phyloP scores from a whole-genome alignment of 2,888 invertebrate species.

The Teinopalpus imperialis region DNA sequence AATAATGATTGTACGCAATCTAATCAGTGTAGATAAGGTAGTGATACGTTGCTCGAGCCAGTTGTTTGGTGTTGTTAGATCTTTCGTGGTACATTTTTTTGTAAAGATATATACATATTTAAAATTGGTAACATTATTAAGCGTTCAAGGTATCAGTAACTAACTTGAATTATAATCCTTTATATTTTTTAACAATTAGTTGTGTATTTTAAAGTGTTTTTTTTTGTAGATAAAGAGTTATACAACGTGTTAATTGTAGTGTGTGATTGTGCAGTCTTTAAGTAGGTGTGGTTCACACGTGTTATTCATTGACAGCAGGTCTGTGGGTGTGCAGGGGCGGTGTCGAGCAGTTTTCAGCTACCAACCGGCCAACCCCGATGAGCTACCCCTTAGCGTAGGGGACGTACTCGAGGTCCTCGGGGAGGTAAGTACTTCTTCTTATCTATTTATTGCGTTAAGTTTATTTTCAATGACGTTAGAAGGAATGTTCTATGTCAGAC shows the following conservation, averaged over 20 bases:
- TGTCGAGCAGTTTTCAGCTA: constrained; percentile 95
- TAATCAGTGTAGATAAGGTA: constrained; percentile 61
- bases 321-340: constrained; percentile 77
- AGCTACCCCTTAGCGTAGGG: constrained; percentile 92
- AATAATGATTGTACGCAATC: constrained; percentile 68
- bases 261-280: too few species aligned
- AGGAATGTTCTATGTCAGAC: too few species aligned
- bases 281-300: not conserved
- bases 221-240: too few species aligned
- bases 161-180: too few species aligned
- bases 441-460: too few species aligned
- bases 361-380: constrained; percentile 96
- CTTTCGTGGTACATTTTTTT: constrained; percentile 39
- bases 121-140: constrained; percentile 25
- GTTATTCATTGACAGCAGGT: constrained; percentile 37
- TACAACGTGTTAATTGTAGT: too few species aligned
- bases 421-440: constrained; percentile 75
- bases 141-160: not conserved
- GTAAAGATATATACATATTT: constrained; percentile 16
- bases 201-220: not conserved
- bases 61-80: constrained; percentile 49
- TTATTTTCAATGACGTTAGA: too few species aligned
- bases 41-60: constrained; percentile 52
- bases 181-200: too few species aligned
- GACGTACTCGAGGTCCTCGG: constrained; percentile 95